phyloP scores from a whole-genome alignment of 2,797 vertebrate species.

The Pantherophis vulpinus region DNA sequence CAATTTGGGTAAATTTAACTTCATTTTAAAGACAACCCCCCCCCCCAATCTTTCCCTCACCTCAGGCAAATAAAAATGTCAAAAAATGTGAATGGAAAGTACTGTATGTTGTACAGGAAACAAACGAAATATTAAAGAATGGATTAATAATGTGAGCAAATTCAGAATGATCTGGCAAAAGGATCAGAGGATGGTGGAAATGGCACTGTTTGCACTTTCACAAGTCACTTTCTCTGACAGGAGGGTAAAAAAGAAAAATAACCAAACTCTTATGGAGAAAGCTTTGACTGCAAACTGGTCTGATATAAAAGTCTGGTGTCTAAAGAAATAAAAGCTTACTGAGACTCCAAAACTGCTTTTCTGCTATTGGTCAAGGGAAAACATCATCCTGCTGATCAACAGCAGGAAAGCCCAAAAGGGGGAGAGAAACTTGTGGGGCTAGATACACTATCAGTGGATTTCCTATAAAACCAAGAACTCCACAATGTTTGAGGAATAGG shows the following conservation, averaged over 20 bases:
- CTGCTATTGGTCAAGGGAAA: background rate
- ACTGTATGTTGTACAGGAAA: background rate
- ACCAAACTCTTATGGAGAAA: background rate
- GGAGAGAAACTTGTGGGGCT: background rate
- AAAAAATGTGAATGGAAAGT: background rate
- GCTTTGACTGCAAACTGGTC: background rate
- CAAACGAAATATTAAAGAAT: background rate
- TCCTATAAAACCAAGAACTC: background rate
- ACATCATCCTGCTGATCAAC: background rate
- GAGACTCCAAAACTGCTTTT: background rate
- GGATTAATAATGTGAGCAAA: background rate
- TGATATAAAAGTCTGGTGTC: background rate
- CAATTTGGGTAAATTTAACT: background rate
- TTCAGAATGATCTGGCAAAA: slow-evolving; percentile 7
- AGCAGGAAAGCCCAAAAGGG: background rate
- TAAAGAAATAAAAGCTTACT: background rate
- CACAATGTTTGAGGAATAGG: background rate
- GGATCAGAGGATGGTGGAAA: background rate
- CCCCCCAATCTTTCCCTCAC: background rate
- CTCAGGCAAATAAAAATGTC: background rate
- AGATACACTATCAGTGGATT: background rate
- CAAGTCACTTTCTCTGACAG: background rate
- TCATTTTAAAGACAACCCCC: background rate
- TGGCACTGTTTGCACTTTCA: background rate
- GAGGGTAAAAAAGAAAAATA: background rate